These are phyloP conservation scores for Trichomycterus rosablanca DNA, from an alignment of 2,113 vertebrate species.

Conservation along the genomic window DNA sequence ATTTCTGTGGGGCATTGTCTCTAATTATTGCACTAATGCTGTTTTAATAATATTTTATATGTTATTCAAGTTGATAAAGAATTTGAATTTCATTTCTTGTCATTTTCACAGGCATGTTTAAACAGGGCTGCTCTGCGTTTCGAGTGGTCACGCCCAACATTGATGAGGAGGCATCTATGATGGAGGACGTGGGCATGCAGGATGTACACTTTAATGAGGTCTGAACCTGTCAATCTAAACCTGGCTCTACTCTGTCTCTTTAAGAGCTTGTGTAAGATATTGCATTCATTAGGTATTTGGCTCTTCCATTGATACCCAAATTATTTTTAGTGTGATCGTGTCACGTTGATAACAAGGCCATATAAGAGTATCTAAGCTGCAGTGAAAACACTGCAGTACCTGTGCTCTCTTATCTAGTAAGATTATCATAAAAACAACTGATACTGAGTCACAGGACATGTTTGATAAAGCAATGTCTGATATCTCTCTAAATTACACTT, in stretches of 20 bases:
- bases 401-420: constrained; percentile 4
- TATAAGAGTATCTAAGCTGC: constrained; percentile 6
- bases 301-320: neutral
- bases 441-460: constrained; percentile 6
- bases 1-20: too few species aligned
- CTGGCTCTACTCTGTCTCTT: neutral
- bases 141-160: constrained; percentile 94
- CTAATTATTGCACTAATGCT: too few species aligned
- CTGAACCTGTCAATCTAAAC: constrained; percentile 24
- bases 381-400: neutral
- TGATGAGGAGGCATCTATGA: constrained; percentile 98
- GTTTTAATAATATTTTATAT: too few species aligned
- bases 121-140: constrained; percentile 92
- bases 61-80: too few species aligned
- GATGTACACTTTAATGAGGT: constrained; percentile 98
- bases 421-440: constrained; percentile 14
- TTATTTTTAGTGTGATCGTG: neutral
- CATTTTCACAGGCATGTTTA: constrained; percentile 79
- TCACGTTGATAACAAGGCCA: constrained; percentile 6
- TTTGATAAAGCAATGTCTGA: constrained; percentile 19
- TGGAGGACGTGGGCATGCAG: constrained; percentile 98
- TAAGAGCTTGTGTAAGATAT: neutral
- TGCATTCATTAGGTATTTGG: neutral
- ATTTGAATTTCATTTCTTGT: neutral
- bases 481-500: too few species aligned